Evolutionary conservation across 2,888 invertebrate species (phyloP), one percentile per base, ranked within the genome.

Genomic region (Parnassius mnemosyne): DNA sequence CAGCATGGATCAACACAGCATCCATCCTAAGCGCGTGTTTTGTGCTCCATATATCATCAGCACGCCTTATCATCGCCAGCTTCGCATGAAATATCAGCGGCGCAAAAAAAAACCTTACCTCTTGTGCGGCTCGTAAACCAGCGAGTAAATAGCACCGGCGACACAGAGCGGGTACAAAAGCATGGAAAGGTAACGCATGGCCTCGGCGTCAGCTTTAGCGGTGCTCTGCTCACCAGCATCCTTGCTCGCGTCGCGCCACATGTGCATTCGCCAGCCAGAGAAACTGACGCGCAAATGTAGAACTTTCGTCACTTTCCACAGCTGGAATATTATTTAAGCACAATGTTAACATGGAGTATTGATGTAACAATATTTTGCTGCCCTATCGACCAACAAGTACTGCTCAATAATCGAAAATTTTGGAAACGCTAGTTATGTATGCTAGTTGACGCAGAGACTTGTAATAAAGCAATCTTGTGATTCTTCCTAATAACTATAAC

Each of bases 271-370:
- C 73, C 82, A 80, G 10, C 92, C 90, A 16, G 71, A 73, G 74
- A 92, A 92, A 10, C 84, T 83, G 42, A 95, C 76, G 43, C 93
- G 92, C n/a, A 97, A 78, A 80, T 97, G 97, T 3, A 97, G 92
- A 10, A 99, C 97, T 83, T 98, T 99, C 68, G 95, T 97, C 52
- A 97, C 95, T 89, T 99, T 99, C 99, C 99, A 99, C 63, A 97
- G 78, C 96, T 97, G 80, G 51, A 88, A 84, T 13, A 49, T 34
- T 11, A 20, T 20, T 20, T 20, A 34, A 20, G 2, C 16, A 44
- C 3, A 46, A 25, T 13, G 20, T 11, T 57, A 5, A n/a, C 34
- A 34, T 34, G 34, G 34, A 34, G 34, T 34, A 34, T 7, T 3
- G 7, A 34, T 34, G 25, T 25, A 3, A 25, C 25, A 34, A 34